Evolutionary conservation across 1,140 invertebrate species (phyloP).

Genomic region (Anastatus disparis): DNA sequence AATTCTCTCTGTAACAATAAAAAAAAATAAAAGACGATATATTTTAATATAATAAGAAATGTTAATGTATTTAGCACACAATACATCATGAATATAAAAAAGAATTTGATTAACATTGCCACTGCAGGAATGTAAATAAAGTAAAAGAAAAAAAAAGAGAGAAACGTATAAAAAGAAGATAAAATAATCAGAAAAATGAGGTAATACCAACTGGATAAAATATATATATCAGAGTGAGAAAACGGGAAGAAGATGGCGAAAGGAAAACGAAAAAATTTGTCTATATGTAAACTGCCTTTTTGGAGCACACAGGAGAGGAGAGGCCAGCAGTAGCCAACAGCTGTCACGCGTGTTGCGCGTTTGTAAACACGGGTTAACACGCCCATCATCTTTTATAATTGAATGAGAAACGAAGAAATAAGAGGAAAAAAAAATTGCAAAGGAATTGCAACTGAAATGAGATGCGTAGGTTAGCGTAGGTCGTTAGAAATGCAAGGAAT

Average conservation of each 20-base stretch:
- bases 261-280: slow-evolving; percentile 24
- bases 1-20: no score
- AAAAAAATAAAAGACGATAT: no score
- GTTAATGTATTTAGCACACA: no score
- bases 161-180: background rate
- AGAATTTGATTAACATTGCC: no score
- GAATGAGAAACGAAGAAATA: background rate
- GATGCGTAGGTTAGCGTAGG: no score
- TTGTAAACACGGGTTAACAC: slow-evolving; percentile 24
- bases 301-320: background rate
- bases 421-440: background rate
- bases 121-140: no score
- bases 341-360: slow-evolving; percentile 28
- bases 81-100: no score
- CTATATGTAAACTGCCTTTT: background rate
- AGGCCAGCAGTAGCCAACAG: slow-evolving; percentile 16
- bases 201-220: no score
- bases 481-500: no score
- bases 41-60: no score
- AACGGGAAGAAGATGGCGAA: slow-evolving; percentile 31
- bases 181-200: background rate
- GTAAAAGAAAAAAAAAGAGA: background rate
- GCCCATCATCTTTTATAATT: slow-evolving; percentile 22
- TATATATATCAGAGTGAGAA: background rate
- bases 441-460: background rate